Evolutionary conservation across 1,140 invertebrate species (phyloP).

Genomic region (Lepeophtheirus salmonis): DNA sequence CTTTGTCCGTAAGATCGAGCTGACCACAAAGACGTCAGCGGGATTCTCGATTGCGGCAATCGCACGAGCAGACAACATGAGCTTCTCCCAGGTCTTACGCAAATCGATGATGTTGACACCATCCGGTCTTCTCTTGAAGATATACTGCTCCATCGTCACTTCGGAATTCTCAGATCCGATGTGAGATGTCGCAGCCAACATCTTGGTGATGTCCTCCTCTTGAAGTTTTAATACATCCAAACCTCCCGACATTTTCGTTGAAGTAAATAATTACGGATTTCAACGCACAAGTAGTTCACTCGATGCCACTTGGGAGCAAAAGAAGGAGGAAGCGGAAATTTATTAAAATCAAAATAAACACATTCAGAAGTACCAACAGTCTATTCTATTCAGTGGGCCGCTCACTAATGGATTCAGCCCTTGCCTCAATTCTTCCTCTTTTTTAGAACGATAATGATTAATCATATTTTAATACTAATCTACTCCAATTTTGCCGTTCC

Average conservation of each 20-base stretch:
- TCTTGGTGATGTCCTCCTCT: conserved; percentile 94
- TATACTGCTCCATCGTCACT: conserved; percentile 80
- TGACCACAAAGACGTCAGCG: conserved; percentile 89
- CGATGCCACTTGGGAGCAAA: background rate
- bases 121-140: conserved; percentile 83
- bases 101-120: conserved; percentile 91
- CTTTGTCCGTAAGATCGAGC: conserved; percentile 85
- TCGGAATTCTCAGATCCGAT: conserved; percentile 83
- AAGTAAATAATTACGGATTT: background rate
- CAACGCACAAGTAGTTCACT: background rate
- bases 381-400: no score
- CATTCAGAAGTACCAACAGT: no score
- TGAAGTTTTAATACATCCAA: conserved; percentile 41
- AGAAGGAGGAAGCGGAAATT: conserved; percentile 5
- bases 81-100: conserved; percentile 93
- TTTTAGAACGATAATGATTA: no score
- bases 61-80: conserved; percentile 83
- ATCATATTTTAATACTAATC: no score
- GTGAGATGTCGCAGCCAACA: conserved; percentile 84
- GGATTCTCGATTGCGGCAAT: conserved; percentile 96
- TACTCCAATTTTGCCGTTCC: no score
- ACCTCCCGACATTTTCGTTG: conserved; percentile 74
- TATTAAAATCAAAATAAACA: no score
- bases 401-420: no score
- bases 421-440: no score